phyloP scores from a whole-genome alignment of 2,797 vertebrate genomes.

The Carcharodon carcharias region DNA sequence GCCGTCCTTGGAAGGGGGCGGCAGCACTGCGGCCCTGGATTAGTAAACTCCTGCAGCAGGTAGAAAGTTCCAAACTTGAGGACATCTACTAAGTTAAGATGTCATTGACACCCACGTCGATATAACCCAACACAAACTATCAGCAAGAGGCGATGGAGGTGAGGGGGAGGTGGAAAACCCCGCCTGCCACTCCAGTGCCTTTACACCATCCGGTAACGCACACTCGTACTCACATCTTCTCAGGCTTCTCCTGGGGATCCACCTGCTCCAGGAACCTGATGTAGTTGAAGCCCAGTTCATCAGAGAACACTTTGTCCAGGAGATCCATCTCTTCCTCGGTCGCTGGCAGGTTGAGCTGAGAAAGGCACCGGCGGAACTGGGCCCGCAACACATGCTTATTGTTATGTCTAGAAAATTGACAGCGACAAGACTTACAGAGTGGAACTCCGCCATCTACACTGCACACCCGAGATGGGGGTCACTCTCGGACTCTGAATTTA shows the following conservation, averaged over 20 bases:
- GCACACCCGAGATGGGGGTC: neutral
- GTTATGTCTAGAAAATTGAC: neutral
- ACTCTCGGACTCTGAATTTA: neutral
- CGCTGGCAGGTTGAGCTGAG: neutral
- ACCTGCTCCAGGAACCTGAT: conserved; percentile 24
- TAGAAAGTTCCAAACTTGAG: neutral
- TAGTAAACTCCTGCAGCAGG: no score
- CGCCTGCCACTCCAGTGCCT: neutral
- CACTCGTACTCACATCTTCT: neutral
- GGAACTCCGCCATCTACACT: neutral
- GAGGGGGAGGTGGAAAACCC: neutral
- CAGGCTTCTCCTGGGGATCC: conserved; percentile 2
- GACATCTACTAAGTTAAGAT: neutral
- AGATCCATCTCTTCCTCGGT: neutral
- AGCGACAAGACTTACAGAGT: neutral
- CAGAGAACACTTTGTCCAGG: conserved; percentile 3
- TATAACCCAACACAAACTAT: neutral
- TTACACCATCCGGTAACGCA: neutral
- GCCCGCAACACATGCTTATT: neutral
- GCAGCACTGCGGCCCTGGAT: neutral
- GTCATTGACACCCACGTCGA: neutral
- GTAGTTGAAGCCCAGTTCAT: neutral
- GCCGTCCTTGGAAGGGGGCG: no score
- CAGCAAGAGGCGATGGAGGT: no score
- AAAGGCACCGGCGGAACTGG: conserved; percentile 2